These are phyloP conservation scores for Helostoma temminkii DNA, from an alignment of 2,797 vertebrate genomes.

Conservation along the genomic window DNA sequence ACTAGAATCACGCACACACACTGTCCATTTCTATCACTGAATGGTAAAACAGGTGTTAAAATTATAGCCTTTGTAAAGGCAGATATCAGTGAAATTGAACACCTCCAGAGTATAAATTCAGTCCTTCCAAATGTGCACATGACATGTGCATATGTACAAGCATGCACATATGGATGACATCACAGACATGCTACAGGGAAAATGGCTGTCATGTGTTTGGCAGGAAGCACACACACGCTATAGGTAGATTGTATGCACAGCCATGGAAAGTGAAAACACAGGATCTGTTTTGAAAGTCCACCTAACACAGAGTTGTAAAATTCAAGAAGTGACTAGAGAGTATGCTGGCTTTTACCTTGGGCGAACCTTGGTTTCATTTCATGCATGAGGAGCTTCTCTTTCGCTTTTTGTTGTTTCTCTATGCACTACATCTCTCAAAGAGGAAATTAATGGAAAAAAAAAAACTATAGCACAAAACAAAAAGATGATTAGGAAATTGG, in stretches of 20 bases:
- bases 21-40: too few relatives aligned
- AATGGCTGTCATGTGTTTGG: slow-evolving; percentile 50
- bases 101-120: too few relatives aligned
- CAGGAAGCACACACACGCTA: slow-evolving; percentile 29
- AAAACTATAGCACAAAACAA: slow-evolving; percentile 40
- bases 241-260: too few relatives aligned
- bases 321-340: slow-evolving; percentile 9
- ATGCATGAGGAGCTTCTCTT: slow-evolving; percentile 63
- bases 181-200: slow-evolving; percentile 46
- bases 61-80: too few relatives aligned
- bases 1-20: too few relatives aligned
- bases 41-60: too few relatives aligned
- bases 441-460: slow-evolving; percentile 68
- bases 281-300: slow-evolving; percentile 23
- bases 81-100: too few relatives aligned
- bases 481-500: slow-evolving; percentile 58
- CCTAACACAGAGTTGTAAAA: slow-evolving; percentile 18
- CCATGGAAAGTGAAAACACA: slow-evolving; percentile 33
- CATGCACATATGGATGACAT: slow-evolving; percentile 14
- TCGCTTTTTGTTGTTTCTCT: slow-evolving; percentile 47
- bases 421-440: slow-evolving; percentile 51
- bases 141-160: too few relatives aligned
- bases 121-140: not conserved
- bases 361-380: slow-evolving; percentile 67
- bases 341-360: slow-evolving; percentile 39